Conservation (phyloP, 2,888 invertebrate species). For the Stenoptilia bipunctidactyla region DNA sequence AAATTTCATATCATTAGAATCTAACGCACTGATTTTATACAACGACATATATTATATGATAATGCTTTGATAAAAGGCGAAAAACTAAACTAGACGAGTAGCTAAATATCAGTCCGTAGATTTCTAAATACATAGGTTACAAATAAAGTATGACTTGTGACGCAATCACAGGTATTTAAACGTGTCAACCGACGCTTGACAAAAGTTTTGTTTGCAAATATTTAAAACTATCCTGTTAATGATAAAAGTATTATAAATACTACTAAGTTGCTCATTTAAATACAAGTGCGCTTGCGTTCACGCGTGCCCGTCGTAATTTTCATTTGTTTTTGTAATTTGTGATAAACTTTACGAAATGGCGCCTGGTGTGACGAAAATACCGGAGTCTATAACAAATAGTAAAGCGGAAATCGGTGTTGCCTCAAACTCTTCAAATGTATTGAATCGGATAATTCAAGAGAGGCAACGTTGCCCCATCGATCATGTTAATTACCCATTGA, state of each 20-base stretch:
- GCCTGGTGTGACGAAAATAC: conserved; percentile 44
- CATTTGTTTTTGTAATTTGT: conserved; percentile 18
- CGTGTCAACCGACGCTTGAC: too few species aligned
- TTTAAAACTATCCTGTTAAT: conserved; percentile 10
- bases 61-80: too few species aligned
- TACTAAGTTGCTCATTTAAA: conserved; percentile 25
- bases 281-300: conserved; percentile 40
- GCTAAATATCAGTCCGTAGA: too few species aligned
- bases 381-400: conserved; percentile 28
- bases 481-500: conserved; percentile 15
- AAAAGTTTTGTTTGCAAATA: background rate
- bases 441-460: conserved; percentile 22
- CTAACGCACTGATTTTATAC: too few species aligned
- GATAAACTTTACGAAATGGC: conserved; percentile 29
- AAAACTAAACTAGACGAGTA: too few species aligned
- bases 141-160: too few species aligned
- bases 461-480: conserved; percentile 31
- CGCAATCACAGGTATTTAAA: too few species aligned
- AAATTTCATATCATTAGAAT: too few species aligned
- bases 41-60: too few species aligned
- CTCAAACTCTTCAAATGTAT: too few species aligned
- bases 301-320: conserved; percentile 17
- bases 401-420: conserved; percentile 18
- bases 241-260: conserved; percentile 58
- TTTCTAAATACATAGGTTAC: too few species aligned